phyloP scores from a whole-genome alignment of 2,113 vertebrate species.

The Pomatorhinus ruficollis region DNA sequence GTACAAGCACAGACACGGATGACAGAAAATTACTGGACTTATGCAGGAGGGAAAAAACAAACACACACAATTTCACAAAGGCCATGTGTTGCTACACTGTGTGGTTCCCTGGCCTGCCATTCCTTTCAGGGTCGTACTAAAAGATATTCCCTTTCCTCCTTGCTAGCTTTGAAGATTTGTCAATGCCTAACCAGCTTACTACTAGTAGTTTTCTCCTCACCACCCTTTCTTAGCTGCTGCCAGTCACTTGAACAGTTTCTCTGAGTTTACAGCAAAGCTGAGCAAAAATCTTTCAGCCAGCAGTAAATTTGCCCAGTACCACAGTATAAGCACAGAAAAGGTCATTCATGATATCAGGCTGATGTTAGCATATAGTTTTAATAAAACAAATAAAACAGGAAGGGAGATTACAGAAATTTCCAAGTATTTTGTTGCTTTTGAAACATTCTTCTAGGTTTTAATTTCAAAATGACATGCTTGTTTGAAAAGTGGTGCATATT shows the following conservation, averaged over 20 bases:
- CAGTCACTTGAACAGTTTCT: neutral
- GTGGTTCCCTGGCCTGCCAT: neutral
- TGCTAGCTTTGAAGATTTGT: neutral
- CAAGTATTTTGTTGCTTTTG: neutral
- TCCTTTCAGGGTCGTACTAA: neutral
- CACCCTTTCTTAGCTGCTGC: neutral
- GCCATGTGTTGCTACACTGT: neutral
- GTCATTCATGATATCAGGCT: neutral
- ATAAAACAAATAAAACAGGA: neutral
- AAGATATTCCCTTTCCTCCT: neutral
- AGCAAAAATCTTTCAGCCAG: neutral
- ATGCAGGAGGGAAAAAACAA: neutral
- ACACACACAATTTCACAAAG: neutral
- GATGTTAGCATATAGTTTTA: neutral
- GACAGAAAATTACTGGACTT: neutral
- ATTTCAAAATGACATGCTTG: neutral
- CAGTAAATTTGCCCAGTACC: neutral
- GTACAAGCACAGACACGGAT: neutral
- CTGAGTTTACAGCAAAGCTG: neutral
- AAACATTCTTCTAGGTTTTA: neutral
- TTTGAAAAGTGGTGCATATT: neutral
- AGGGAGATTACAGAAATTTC: neutral
- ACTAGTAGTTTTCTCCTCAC: neutral
- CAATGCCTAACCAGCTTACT: neutral
- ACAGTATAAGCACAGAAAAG: neutral